A percentile compares a stretch with the other conserved stretches of the same genome.
These are phyloP conservation scores for Stegastes partitus DNA, from an alignment of 2,113 vertebrate species.

Conservation along the genomic window DNA sequence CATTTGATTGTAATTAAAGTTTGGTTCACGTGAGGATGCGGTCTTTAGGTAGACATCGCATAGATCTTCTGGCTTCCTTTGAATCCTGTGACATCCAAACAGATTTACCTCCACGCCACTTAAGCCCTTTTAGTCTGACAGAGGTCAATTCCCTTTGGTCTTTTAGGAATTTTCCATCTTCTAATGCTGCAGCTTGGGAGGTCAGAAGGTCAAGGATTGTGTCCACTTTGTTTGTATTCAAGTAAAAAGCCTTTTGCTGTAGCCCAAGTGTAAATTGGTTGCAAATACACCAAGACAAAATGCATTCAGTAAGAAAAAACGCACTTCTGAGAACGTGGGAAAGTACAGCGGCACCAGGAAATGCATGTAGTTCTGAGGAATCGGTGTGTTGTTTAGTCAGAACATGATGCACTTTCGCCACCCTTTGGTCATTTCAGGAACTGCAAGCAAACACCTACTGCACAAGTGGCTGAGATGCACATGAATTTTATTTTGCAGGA, in stretches of 20 bases:
- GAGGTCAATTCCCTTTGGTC: constrained; percentile 8
- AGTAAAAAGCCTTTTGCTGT: background rate
- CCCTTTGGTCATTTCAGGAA: constrained; percentile 42
- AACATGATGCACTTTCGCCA: constrained; percentile 35
- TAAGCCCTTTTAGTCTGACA: background rate
- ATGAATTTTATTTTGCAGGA: constrained; percentile 40
- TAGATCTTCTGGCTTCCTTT: constrained; percentile 21
- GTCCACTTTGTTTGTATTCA: constrained; percentile 1
- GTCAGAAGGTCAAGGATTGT: constrained; percentile 31
- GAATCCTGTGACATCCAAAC: constrained; percentile 1
- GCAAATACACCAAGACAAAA: background rate
- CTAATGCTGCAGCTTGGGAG: constrained; percentile 14
- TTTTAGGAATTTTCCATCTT: constrained; percentile 37
- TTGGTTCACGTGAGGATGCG: constrained; percentile 17
- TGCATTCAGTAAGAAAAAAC: background rate
- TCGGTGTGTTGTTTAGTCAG: background rate
- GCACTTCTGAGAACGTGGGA: constrained; percentile 17
- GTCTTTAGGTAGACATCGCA: constrained; percentile 14
- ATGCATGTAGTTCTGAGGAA: background rate
- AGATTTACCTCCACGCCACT: constrained; percentile 4
- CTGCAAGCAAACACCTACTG: constrained; percentile 16
- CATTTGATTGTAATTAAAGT: constrained; percentile 45
- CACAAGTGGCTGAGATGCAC: background rate
- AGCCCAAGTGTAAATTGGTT: background rate
- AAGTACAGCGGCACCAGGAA: constrained; percentile 8